These are phyloP conservation scores for Pygocentrus nattereri DNA, from an alignment of 2,797 vertebrate species.

Conservation along the genomic window DNA sequence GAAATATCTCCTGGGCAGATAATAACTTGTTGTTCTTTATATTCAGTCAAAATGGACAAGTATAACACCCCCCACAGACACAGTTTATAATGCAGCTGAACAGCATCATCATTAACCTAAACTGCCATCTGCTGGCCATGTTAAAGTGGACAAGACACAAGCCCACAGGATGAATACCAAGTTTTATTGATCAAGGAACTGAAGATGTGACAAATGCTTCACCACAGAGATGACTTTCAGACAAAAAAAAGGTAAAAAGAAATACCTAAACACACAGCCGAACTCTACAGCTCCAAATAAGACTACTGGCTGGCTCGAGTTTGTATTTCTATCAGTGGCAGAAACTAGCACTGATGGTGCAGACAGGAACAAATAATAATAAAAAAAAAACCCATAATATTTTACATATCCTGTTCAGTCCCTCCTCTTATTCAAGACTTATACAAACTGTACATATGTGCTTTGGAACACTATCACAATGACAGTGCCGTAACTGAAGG, in stretches of 20 bases:
- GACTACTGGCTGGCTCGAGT: slow-evolving; percentile 45
- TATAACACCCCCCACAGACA: no score
- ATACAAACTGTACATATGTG: slow-evolving; percentile 66
- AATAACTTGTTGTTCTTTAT: no score
- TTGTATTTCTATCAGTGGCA: slow-evolving; percentile 32
- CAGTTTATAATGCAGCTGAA: not conserved
- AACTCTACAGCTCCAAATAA: slow-evolving; percentile 66
- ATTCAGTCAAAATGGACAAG: no score
- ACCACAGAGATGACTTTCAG: slow-evolving; percentile 67
- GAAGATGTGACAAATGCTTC: slow-evolving; percentile 73
- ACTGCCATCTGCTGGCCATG: slow-evolving; percentile 20
- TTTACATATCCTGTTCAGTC: slow-evolving; percentile 49
- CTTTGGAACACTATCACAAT: slow-evolving; percentile 54
- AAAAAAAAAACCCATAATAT: slow-evolving; percentile 37
- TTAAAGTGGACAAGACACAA: not conserved
- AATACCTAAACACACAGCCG: slow-evolving; percentile 58
- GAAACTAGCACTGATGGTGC: slow-evolving; percentile 46
- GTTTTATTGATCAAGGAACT: slow-evolving; percentile 80
- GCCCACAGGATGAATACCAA: slow-evolving; percentile 66
- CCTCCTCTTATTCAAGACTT: slow-evolving; percentile 38
- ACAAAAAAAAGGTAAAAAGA: slow-evolving; percentile 63
- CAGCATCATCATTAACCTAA: not conserved
- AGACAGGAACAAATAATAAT: not conserved
- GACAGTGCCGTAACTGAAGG: slow-evolving; percentile 54
- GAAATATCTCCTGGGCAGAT: not conserved